Base-by-base conservation (phyloP, 2,113 vertebrate species). In the Aegypius monachus region DNA sequence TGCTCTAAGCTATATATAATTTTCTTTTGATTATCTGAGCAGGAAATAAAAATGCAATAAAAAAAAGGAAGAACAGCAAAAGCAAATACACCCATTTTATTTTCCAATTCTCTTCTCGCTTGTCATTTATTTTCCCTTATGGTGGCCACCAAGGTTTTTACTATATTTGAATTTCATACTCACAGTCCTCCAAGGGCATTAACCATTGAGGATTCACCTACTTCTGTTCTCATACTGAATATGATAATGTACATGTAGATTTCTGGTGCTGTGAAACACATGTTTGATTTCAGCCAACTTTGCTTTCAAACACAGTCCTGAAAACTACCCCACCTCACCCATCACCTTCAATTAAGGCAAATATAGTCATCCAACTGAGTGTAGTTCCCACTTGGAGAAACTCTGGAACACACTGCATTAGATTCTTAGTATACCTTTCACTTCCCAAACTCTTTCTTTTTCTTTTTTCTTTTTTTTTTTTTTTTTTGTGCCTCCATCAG, bases 11-110 rank as follows among this genome's bases (percentile, higher is more conserved):
- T 80, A 55, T 61, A 55, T 81, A 81, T 50, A 77, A 55, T 47
- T 90, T 77, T 83, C 56, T 88, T 96, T 62, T 85, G 47, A 85
- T 87, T 93, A 77, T 85, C 71, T 87, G 48, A 86, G 63, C 34
- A 83, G 81, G 66, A 97, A 96, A 92, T 89, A 96, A 93, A 87
- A 91, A 78, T 80, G 21, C 16, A 93, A 83, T 75, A 36, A 53
- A 63, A 86, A 59, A 67, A 45, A 36, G 29, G 11, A 71, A 87
- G 34, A 81, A 29, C 17, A 94, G 32, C 13, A 59, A 88, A 84
- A 91, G 45, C 43, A 97, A 93, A 93, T 68, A 88, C 25, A 73
- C 5, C 7, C 48, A 61, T 95, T 80, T 95, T 78, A 58, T 95
- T 95, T 82, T 90, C 67, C 65, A 5, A 81, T 94, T 92, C 59